These are phyloP conservation scores for Hippocampus kuda DNA, from an alignment of 2,797 vertebrate genomes.

Conservation along the genomic window DNA sequence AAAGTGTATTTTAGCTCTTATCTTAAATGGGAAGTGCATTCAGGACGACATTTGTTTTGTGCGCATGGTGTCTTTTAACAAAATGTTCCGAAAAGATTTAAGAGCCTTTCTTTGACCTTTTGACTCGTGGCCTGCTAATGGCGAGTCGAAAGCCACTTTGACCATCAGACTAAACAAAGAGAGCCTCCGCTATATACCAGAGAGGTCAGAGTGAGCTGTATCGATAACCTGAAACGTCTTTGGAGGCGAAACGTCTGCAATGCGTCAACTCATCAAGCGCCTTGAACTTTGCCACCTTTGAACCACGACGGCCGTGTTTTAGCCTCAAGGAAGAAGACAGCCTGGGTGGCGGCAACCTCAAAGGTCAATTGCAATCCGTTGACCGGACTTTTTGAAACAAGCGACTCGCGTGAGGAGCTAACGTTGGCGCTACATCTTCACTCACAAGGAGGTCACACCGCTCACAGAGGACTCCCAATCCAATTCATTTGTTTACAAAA, in stretches of 20 bases:
- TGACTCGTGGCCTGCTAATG: constrained; percentile 29
- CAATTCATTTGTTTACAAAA: background rate
- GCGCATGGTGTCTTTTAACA: background rate
- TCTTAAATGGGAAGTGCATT: too few species aligned
- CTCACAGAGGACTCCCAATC: background rate
- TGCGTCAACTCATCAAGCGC: background rate
- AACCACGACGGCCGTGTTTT: background rate
- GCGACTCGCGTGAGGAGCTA: background rate
- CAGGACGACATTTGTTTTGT: background rate
- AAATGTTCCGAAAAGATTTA: background rate
- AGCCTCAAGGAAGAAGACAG: background rate
- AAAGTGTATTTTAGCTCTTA: too few species aligned
- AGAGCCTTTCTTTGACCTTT: background rate
- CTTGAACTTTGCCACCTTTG: background rate
- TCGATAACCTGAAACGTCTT: background rate
- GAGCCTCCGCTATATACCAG: background rate
- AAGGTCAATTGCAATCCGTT: background rate
- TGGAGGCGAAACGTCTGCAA: background rate
- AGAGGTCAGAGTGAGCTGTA: background rate
- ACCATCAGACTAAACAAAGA: constrained; percentile 38
- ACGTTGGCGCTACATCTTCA: background rate
- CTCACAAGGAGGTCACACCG: background rate
- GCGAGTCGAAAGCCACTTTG: constrained; percentile 16
- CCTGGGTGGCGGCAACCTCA: background rate
- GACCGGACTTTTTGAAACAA: background rate